Percentiles rank a stretch among this genome's conserved stretches.
phyloP scores from a whole-genome alignment of 2,113 vertebrate species.

The Coptodon rendalli region DNA sequence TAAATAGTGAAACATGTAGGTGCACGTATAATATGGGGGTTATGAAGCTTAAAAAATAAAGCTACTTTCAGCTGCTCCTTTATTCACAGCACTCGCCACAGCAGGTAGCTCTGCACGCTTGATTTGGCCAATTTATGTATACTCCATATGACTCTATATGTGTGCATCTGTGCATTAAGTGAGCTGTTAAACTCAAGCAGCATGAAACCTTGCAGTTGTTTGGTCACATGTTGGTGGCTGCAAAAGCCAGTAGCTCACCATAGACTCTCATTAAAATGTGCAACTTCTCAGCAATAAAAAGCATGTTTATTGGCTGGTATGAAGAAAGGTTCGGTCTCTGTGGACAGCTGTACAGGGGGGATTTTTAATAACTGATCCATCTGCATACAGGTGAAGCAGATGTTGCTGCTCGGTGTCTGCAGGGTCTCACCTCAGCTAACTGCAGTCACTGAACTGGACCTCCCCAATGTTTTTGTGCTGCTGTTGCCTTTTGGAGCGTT shows the following conservation, averaged over 20 bases:
- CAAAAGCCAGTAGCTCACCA: background rate
- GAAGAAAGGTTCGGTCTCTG: background rate
- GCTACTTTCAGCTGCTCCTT: accelerated
- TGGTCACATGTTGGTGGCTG: background rate
- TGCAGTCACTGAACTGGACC: background rate
- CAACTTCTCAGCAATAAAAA: background rate
- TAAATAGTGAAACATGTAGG: background rate
- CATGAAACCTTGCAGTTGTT: background rate
- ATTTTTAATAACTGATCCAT: background rate
- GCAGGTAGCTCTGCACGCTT: accelerated
- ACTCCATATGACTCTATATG: background rate
- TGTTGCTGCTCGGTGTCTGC: background rate
- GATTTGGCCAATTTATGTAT: background rate
- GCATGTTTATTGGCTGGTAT: background rate
- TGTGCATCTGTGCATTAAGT: background rate
- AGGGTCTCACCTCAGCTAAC: background rate
- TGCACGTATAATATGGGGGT: background rate
- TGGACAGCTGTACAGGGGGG: background rate
- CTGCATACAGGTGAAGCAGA: background rate
- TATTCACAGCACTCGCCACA: background rate
- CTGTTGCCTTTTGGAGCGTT: accelerated
- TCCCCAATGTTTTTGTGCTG: background rate
- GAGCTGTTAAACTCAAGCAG: background rate
- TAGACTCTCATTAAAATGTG: background rate
- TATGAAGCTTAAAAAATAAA: background rate